Evolutionary conservation across 2,113 vertebrate genomes (phyloP), one percentile per base, ranked within the genome.

Genomic region (Nothocercus julius): DNA sequence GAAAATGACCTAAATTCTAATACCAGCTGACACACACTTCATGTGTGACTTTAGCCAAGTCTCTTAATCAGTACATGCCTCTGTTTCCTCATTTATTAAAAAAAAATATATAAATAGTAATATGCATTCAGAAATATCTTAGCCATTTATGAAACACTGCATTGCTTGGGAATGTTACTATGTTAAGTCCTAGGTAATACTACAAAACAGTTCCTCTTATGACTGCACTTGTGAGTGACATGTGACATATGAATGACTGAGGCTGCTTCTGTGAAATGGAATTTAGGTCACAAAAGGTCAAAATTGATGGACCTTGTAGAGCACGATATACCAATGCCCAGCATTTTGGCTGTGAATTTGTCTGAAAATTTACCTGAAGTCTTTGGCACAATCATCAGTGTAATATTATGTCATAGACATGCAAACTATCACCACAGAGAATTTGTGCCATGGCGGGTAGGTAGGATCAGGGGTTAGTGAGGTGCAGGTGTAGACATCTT

Each of bases 21-120:
- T 83, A 61, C 53, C 61, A 70, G 62, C 93, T 94, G 80, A 76
- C 77, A 66, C 1, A 1, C 20, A 30, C 49, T 90, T 89, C 45
- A 28, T 82, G 72, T 70, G 4, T 93, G 93, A 96, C 92, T 90
- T 87, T 89, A 85, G 51, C 73, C 74, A 96, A 92, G 47, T 63
- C 69, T 77, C 72, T 70, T 87, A 85, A 56, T 96, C 77, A 45
- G n/a, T 78, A n/a, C 7, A 1, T 20, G 77, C 38, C 92, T 89
- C 53, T 53, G 8, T 73, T 91, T 92, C 75, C 78, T 92, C 45
- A 83, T 89, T 79, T 40, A 15, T 79, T 51, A 19, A 11, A 85
- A 74, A 93, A 66, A 53, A 10, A 10, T 42, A 42, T 42, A 42
- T 44, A 11, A 47, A 89, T 74, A 83, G 51, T 78, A 89, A 69